Conservation (phyloP, 1,140 invertebrate genomes). For the Drosophila nigrodunni region DNA sequence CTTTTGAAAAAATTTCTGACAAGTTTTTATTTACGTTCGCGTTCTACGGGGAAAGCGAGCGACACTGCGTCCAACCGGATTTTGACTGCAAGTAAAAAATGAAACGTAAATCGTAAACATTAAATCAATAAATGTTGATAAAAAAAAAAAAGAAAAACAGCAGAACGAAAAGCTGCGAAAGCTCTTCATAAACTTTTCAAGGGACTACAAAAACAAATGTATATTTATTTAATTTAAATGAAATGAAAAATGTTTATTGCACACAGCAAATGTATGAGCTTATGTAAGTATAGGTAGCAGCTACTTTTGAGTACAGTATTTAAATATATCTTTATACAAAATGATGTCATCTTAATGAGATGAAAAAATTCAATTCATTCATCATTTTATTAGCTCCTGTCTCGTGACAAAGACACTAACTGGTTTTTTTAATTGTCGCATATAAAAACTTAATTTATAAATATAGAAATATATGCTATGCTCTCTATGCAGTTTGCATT, state of each 20-base stretch:
- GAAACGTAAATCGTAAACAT: conserved; percentile 28
- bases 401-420: not conserved
- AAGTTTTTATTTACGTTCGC: conserved; percentile 33
- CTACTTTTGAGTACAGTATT: not conserved
- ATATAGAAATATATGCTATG: not conserved
- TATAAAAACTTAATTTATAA: not conserved
- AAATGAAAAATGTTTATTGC: not conserved
- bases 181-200: conserved; percentile 25
- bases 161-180: conserved; percentile 44
- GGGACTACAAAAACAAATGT: not conserved
- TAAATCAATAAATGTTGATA: conserved; percentile 62
- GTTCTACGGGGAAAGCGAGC: conserved; percentile 28
- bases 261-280: not conserved
- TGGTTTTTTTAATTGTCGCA: not conserved
- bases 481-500: not conserved
- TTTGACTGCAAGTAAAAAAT: conserved; percentile 60
- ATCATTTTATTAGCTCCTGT: not conserved
- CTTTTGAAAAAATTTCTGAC: conserved; percentile 27
- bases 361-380: conserved; percentile 3
- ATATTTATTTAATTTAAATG: not conserved
- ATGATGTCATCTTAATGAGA: conserved; percentile 19
- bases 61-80: conserved; percentile 22
- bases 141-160: conserved; percentile 32
- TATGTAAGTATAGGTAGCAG: conserved; percentile 2
- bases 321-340: not conserved